These are phyloP conservation scores for Chirona hameri DNA, from an alignment of 2,888 invertebrate species.

Conservation along the genomic window DNA sequence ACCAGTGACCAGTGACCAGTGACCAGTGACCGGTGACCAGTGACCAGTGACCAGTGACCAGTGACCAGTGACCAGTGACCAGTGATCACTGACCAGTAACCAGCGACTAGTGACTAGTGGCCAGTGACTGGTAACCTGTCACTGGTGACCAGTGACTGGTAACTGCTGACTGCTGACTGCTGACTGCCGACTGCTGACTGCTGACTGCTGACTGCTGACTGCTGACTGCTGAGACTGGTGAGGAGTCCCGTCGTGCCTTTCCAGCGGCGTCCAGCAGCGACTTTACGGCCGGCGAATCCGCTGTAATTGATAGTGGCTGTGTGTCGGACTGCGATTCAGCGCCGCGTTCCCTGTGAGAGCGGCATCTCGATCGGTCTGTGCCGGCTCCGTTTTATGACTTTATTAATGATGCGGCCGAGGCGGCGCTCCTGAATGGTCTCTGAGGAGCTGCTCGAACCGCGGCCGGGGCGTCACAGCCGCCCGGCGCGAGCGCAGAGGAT, in stretches of 20 bases:
- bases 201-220: no score
- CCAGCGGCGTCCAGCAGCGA: background rate
- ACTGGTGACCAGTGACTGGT: no score
- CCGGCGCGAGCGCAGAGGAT: background rate
- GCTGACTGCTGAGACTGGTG: background rate
- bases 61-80: no score
- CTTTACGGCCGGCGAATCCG: background rate
- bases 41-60: no score
- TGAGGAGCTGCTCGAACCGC: background rate
- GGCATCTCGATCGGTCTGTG: background rate
- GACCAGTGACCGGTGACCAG: no score
- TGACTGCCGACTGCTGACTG: no score
- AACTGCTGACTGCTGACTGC: no score
- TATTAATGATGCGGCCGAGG: background rate
- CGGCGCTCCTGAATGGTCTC: background rate
- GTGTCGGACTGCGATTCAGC: background rate
- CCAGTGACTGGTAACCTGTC: no score
- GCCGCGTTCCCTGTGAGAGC: background rate
- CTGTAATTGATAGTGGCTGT: background rate
- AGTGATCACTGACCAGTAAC: no score
- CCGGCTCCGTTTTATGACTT: background rate
- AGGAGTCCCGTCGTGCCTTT: background rate
- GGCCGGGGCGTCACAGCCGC: background rate
- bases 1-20: no score
- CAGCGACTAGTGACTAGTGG: no score